Evolutionary conservation across 2,113 vertebrate species (phyloP).

Genomic region (Phoenicopterus ruber): DNA sequence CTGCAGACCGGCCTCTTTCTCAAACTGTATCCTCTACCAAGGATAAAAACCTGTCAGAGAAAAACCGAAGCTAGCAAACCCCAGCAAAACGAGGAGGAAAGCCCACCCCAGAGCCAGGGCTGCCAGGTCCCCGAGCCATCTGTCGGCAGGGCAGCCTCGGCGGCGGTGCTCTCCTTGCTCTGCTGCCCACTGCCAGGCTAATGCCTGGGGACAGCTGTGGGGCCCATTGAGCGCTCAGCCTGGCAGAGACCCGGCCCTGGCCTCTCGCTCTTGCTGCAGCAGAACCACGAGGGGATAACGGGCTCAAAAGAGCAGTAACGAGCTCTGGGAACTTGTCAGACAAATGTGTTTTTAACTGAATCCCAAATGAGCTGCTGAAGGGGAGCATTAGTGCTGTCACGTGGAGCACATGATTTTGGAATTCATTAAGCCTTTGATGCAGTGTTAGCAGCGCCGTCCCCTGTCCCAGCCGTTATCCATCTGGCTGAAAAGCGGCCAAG

Average conservation of each 20-base stretch:
- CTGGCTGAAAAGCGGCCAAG: slow-evolving; percentile 13
- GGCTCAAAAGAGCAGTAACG: slow-evolving; percentile 23
- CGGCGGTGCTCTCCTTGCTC: not conserved
- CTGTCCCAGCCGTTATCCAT: slow-evolving; percentile 18
- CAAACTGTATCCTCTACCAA: not conserved
- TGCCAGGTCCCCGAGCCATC: accelerated
- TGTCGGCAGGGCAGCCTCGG: accelerated
- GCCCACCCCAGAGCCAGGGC: too few species aligned
- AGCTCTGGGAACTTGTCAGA: slow-evolving; percentile 47
- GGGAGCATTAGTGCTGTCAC: slow-evolving; percentile 53
- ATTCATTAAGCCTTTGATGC: slow-evolving; percentile 61
- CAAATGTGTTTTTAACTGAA: slow-evolving; percentile 42
- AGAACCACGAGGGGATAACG: slow-evolving; percentile 2
- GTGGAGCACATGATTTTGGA: slow-evolving; percentile 65
- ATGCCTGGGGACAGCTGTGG: not conserved
- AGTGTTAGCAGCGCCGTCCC: not conserved
- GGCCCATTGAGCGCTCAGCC: accelerated
- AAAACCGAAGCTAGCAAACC: not conserved
- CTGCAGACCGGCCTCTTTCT: not conserved
- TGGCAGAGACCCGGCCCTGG: accelerated
- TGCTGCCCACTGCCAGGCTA: not conserved
- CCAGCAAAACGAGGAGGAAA: accelerated
- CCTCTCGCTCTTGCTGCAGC: not conserved
- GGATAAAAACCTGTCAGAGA: not conserved
- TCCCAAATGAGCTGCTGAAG: slow-evolving; percentile 8